Evolutionary conservation across 1,140 invertebrate genomes (phyloP).

Genomic region (Papilio polytes): DNA sequence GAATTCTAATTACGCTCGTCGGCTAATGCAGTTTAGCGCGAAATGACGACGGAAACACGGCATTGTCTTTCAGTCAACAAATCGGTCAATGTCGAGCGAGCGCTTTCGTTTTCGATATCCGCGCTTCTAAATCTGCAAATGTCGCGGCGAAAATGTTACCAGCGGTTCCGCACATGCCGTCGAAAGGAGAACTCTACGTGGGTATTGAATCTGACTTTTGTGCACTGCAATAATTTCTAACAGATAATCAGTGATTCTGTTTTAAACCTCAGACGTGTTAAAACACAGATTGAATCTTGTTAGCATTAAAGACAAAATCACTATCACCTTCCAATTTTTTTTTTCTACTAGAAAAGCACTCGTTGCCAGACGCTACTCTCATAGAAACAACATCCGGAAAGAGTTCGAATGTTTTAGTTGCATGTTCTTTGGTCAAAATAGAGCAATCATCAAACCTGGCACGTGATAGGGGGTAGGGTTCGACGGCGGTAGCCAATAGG

Average conservation of each 20-base stretch:
- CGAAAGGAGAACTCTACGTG: background rate
- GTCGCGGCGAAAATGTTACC: conserved; percentile 45
- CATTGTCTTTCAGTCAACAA: conserved; percentile 70
- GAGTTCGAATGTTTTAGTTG: conserved; percentile 4
- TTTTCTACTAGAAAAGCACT: background rate
- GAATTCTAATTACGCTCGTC: conserved; percentile 5
- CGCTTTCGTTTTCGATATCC: conserved; percentile 66
- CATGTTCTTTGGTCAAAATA: conserved; percentile 13
- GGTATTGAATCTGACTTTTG: background rate
- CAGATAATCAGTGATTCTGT: background rate
- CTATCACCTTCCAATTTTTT: background rate
- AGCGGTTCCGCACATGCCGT: background rate
- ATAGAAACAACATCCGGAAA: conserved; percentile 20
- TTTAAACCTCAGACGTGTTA: background rate
- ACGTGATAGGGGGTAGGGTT: conserved; percentile 90
- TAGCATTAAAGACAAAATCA: background rate
- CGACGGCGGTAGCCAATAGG: conserved; percentile 91
- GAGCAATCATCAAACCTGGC: conserved; percentile 85
- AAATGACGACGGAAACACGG: conserved; percentile 50
- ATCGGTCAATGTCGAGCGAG: conserved; percentile 67
- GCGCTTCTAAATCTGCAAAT: conserved; percentile 29
- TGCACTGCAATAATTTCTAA: background rate
- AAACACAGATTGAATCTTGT: background rate
- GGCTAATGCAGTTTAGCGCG: conserved; percentile 49
- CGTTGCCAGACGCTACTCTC: conserved; percentile 21